Conservation (phyloP, 2,797 vertebrate species). For the Hydrolagus colliei region DNA sequence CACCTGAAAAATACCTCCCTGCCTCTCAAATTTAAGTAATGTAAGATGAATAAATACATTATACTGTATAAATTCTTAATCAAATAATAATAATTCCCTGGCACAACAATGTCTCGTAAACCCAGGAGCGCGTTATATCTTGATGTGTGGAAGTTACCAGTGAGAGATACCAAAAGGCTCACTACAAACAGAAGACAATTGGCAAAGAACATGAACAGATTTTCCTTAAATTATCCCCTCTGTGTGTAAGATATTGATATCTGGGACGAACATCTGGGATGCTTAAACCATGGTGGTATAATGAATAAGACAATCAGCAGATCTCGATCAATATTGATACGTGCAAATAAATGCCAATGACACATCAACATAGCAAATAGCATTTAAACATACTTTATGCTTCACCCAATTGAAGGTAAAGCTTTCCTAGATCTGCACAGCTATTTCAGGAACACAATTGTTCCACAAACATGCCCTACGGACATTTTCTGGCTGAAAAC, state of each 20-base stretch:
- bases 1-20: too few species aligned
- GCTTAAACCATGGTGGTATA: background rate
- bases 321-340: background rate
- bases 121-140: background rate
- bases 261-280: background rate
- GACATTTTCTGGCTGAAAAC: background rate
- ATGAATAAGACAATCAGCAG: background rate
- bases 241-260: background rate
- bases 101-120: background rate
- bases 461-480: background rate
- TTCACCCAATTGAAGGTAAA: background rate
- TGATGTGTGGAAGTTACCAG: background rate
- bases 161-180: background rate
- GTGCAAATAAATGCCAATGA: background rate
- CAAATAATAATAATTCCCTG: too few species aligned
- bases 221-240: background rate
- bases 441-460: background rate
- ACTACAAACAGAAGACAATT: background rate
- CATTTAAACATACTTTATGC: background rate
- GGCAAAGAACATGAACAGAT: background rate
- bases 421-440: background rate
- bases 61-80: too few species aligned
- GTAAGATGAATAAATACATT: too few species aligned
- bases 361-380: background rate
- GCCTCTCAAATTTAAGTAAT: too few species aligned